Base-by-base conservation (phyloP, 2,888 invertebrate species). In the Drosophila siamana region DNA sequence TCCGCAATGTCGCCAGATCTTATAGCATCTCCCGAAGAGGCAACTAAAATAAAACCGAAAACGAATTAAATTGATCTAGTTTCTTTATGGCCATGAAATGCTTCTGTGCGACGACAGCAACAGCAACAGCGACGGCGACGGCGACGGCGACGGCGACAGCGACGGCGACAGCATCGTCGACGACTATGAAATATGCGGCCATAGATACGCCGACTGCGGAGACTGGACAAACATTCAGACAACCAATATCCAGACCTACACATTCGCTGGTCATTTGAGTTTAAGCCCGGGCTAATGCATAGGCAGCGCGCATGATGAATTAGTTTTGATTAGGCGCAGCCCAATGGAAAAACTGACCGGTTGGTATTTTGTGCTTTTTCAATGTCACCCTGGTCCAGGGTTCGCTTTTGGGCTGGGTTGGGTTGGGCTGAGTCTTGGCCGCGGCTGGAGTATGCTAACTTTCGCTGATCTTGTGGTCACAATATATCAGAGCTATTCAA, bases 31-130 rank as follows among this genome's bases (percentile, higher is more conserved):
- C 24, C 19, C 40, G 19, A 40, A 48, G 19, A 43, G 38, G 24
- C 19, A 44, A 38, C 55, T 50, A 72, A 64, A 77, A 69, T 56
- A 69, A 74, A 70, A 78, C 69, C 72, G 55, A 86, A 85, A 87
- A 76, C 70, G 78, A 80, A 87, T 85, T 82, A 87, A 86, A 80
- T 86, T 82, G 88, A 84, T 87, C 86, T 86, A 85, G 85, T 86
- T 87, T 82, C 80, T 88, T 82, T 86, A 86, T 86, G 80, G 87
- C 84, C 77, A 69, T 65, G 71, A 79, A 84, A 85, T 71, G 86
- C 86, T 86, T 86, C 86, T 86, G 86, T 86, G 76, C 83, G 68
- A 70, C 65, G 60, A 57, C 72, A 54, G 50, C 68, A 57, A 70
- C 69, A 50, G 33, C 16, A 46, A 19, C 41, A 36, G 28, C 62